These are phyloP conservation scores for Orchestes rusci DNA, from an alignment of 2,888 invertebrate genomes.

Conservation along the genomic window DNA sequence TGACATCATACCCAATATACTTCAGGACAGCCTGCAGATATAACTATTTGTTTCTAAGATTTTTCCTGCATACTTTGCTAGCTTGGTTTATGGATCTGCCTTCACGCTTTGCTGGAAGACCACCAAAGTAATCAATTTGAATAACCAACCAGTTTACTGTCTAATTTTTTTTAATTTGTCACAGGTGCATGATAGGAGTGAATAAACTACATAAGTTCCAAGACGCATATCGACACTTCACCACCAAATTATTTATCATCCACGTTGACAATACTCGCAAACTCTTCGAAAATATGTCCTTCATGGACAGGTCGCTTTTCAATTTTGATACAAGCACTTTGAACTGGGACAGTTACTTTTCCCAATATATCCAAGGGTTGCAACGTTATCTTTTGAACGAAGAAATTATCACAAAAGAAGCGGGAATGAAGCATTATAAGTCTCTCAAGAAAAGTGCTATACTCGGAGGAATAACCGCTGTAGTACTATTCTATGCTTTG, in stretches of 20 bases:
- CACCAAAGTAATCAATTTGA: conserved; percentile 17
- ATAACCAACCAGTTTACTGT: too few species aligned
- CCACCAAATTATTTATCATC: conserved; percentile 67
- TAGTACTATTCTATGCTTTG: conserved; percentile 7
- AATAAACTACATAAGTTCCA: conserved; percentile 15
- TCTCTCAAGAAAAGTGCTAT: conserved; percentile 2
- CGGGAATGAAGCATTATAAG: conserved; percentile 3
- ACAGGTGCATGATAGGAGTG: background rate
- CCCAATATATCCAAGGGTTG: conserved; percentile 63
- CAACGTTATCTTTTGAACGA: conserved; percentile 75
- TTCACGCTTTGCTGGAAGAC: conserved; percentile 7
- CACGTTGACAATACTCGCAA: conserved; percentile 52
- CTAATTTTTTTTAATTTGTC: background rate
- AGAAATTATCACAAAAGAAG: conserved; percentile 16
- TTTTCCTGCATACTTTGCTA: conserved; percentile 14
- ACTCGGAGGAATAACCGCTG: background rate
- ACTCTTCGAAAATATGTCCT: conserved; percentile 53
- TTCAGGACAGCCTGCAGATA: conserved; percentile 15
- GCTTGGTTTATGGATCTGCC: conserved; percentile 7
- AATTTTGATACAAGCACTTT: conserved; percentile 65
- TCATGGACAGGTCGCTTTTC: conserved; percentile 50
- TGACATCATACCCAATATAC: conserved; percentile 6
- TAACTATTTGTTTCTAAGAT: conserved; percentile 12
- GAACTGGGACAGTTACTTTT: conserved; percentile 69
- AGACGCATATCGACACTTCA: conserved; percentile 44